Evolutionary conservation across 2,888 invertebrate species (phyloP), one percentile per base, ranked within the genome.

Genomic region (Polia nebulosa): DNA sequence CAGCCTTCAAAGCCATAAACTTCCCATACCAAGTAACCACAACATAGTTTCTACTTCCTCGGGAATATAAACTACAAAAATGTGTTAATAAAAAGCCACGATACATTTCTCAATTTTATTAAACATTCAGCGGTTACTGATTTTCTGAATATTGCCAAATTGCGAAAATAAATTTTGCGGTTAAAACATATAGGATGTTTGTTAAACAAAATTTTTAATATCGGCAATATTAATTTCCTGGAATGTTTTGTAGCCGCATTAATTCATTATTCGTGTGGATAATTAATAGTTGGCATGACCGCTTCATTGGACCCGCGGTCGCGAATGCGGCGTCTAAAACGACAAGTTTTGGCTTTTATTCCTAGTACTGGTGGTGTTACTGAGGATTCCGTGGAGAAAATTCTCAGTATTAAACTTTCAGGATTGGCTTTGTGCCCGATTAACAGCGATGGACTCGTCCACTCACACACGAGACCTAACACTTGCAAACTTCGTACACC

Each of bases 31-130:
- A 82, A 82, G 82, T 73, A 77, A 79, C 80, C 68, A 84, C 88
- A 88, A 91, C 89, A 89, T 87, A 88, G 89, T 89, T 87, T 81
- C 76, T 83, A 76, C 65, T 78, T 79, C 81, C 84, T 60, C 41
- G 17, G 51, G 68, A 74, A 76, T 62, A 85, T 82, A 77, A 85
- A 85, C 86, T 85, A 83, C 80, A 84, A 89, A 85, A 82, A 32
- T 25, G 78, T 82, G 84, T 85, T 86, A 82, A 82, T 86, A 87
- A 85, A 89, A 87, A 78, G 60, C 67, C 63, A 76, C 74, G 78
- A 79, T 75, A 82, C 71, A 74, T 78, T 62, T 59, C 66, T 68
- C 73, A 61, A 80, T 83, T 84, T 82, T 77, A 81, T 81, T 60
- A 60, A 73, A 72, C 71, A 72, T 82, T 81, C 79, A 81, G 80